Conservation (phyloP, 2,888 invertebrate genomes). For the Diarsia brunnea region DNA sequence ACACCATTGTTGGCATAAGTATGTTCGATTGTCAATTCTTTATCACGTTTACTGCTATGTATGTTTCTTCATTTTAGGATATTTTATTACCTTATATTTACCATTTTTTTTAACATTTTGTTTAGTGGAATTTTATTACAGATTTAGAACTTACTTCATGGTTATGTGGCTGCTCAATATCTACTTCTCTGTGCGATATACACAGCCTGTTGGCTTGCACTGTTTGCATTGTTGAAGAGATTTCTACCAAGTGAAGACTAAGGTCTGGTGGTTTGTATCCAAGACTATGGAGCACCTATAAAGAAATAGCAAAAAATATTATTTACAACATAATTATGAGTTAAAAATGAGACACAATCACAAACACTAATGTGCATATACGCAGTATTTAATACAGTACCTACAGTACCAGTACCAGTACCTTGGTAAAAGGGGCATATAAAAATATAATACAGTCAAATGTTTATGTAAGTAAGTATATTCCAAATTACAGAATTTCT, state of each 20-base stretch:
- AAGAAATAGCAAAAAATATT: slow-evolving; percentile 11
- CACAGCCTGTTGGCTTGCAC: slow-evolving; percentile 95
- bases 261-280: slow-evolving; percentile 87
- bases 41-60: no score
- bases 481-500: no score
- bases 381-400: no score
- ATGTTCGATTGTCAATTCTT: no score
- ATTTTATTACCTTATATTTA: no score
- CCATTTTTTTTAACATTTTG: no score
- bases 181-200: slow-evolving; percentile 84
- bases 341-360: neutral
- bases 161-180: slow-evolving; percentile 81
- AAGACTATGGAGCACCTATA: slow-evolving; percentile 90
- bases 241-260: slow-evolving; percentile 96
- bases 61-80: no score
- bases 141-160: slow-evolving; percentile 78
- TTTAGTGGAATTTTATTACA: neutral
- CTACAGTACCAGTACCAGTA: no score
- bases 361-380: no score
- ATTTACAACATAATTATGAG: neutral
- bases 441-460: no score
- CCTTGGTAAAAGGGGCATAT: neutral
- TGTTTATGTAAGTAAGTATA: no score
- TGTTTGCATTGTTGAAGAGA: slow-evolving; percentile 95
- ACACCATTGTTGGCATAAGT: no score